These are phyloP conservation scores for Potamarius usumacintae DNA, from an alignment of 2,113 vertebrate species.

Conservation along the genomic window DNA sequence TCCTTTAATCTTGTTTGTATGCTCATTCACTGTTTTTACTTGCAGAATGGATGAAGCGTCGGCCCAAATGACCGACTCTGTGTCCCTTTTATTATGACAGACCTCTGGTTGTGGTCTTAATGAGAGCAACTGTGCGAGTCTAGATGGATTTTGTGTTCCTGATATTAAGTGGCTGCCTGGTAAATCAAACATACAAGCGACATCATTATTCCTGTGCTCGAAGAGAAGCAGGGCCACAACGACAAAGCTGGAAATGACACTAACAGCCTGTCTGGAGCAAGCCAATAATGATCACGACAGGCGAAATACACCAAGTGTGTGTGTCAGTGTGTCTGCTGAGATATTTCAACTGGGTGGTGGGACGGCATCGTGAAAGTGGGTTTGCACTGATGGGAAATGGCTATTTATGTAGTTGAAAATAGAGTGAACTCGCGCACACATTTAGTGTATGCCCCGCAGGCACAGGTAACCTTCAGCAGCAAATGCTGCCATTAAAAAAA, in stretches of 20 bases:
- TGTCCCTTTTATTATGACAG: neutral
- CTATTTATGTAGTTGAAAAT: slow-evolving; percentile 80
- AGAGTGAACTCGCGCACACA: slow-evolving; percentile 58
- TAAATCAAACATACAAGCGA: neutral
- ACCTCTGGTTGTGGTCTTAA: slow-evolving; percentile 4
- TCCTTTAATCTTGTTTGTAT: neutral
- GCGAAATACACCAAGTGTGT: neutral
- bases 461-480: slow-evolving; percentile 77
- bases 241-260: neutral
- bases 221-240: neutral
- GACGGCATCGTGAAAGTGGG: slow-evolving; percentile 72
- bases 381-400: slow-evolving; percentile 83
- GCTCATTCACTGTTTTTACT: neutral
- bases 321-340: slow-evolving; percentile 31
- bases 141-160: neutral
- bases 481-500: slow-evolving; percentile 66
- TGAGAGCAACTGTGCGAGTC: neutral
- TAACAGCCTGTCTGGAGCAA: slow-evolving; percentile 3
- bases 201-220: neutral
- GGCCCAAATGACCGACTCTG: neutral
- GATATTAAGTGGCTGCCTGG: neutral
- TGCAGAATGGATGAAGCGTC: neutral
- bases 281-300: neutral
- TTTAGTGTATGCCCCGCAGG: slow-evolving; percentile 67
- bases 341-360: slow-evolving; percentile 57